Base-by-base conservation (phyloP, 2,113 vertebrate species). In the Stigmatopora nigra region DNA sequence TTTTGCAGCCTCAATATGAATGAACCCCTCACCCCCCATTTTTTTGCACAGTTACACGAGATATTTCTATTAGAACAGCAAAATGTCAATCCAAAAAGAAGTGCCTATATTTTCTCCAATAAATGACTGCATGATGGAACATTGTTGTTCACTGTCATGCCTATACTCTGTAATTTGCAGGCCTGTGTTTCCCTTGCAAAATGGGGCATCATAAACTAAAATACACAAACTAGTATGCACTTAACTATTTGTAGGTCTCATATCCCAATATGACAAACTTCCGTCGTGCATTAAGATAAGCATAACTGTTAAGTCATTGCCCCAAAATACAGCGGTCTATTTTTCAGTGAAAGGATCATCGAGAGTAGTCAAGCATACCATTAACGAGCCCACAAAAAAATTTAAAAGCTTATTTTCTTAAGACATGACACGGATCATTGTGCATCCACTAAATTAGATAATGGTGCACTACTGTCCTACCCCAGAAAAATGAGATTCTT, bases 11-110 rank as follows among this genome's bases (percentile, higher is more conserved):
- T 5, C 36, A 19, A 5, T 61, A 61, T 44, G 38, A n/a, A 5
- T 61, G 58, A 20, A 61, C 76, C 80, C 48, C 79, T 72, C 72
- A 65, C 63, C 67, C 64, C 71, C 25, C 25, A 11, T 16, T 7
- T 60, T 22, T 36, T 70, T 48, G 47, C 63, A 16, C 17, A 13
- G 11, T 20, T 22, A 44, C 38, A 45, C 19, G 41, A 3, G 17
- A 45, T 45, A 45, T 45, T 45, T 61, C 38, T 22, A 45, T 45
- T 61, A 7, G 59, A 61, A 45, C 38, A 45, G 38, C 59, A 61
- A 44, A 11, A 44, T 38, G 17, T 60, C 17, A 41, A 13, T 41
- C 20, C 2, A 11, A 59, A 59, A 59, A 59, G 36, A 12, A 44
- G 17, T 13, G 8, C 5, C 4, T 31, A 4, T 44, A 44, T 13